A percentile compares a stretch with the other conserved stretches of the same genome.
phyloP scores from a whole-genome alignment of 2,888 invertebrate genomes.

The Leptinotarsa haldemani region DNA sequence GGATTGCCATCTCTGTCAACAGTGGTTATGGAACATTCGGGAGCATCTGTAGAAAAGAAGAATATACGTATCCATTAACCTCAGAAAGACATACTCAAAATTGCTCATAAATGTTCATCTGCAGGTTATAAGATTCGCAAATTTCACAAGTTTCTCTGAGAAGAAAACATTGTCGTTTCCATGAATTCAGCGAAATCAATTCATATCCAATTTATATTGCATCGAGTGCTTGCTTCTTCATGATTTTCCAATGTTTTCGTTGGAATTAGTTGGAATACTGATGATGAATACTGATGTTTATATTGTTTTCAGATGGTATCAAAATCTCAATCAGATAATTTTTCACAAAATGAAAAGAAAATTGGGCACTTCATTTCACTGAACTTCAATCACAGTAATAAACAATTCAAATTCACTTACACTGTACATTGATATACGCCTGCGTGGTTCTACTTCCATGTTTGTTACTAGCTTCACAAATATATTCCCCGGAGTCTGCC shows the following conservation, averaged over 20 bases:
- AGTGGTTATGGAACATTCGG: slow-evolving; percentile 84
- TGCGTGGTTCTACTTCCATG: slow-evolving; percentile 80
- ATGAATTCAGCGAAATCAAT: no score
- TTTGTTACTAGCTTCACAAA: slow-evolving; percentile 82
- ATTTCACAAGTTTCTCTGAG: neutral
- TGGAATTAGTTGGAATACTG: no score
- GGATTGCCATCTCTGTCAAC: slow-evolving; percentile 77
- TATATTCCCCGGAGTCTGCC: slow-evolving; percentile 80
- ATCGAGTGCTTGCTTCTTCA: no score
- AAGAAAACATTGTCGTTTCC: no score
- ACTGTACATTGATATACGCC: slow-evolving; percentile 83
- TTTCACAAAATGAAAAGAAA: no score
- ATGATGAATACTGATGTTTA: no score
- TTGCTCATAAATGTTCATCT: no score
- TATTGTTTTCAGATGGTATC: no score
- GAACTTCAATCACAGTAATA: neutral
- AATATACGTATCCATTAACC: neutral
- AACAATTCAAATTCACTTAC: slow-evolving; percentile 68
- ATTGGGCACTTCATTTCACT: no score
- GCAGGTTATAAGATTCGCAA: neutral
- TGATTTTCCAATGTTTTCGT: no score
- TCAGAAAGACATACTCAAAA: no score
- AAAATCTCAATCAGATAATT: neutral
- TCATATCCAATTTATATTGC: no score
- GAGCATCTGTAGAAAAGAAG: slow-evolving; percentile 75